Percentiles rank a stretch among this genome's conserved stretches.
These are phyloP conservation scores for Tenualosa ilisha DNA, from an alignment of 2,797 vertebrate species.

Conservation along the genomic window DNA sequence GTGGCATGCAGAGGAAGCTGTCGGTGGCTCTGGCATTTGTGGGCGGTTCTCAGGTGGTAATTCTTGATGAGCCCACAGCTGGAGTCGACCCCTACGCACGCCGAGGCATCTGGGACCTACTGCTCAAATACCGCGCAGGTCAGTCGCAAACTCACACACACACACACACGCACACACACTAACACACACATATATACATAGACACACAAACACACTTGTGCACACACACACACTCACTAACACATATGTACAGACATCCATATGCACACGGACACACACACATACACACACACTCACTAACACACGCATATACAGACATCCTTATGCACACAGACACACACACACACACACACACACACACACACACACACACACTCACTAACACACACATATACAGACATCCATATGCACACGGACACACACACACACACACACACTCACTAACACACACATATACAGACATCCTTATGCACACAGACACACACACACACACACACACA, in stretches of 20 bases:
- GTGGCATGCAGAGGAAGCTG: constrained; percentile 97
- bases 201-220: constrained; percentile 46
- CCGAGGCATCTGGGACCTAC: constrained; percentile 96
- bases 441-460: too few relatives aligned
- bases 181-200: too few relatives aligned
- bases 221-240: not conserved
- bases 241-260: not conserved
- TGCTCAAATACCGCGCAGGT: constrained; percentile 89
- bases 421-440: too few relatives aligned
- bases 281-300: too few relatives aligned
- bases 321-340: not conserved
- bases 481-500: too few relatives aligned
- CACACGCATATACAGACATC: not conserved
- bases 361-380: not conserved
- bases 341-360: not conserved
- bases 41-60: constrained; percentile 96
- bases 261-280: too few relatives aligned
- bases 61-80: constrained; percentile 96
- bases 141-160: not conserved
- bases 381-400: not conserved
- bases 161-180: not conserved
- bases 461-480: too few relatives aligned
- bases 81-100: constrained; percentile 97
- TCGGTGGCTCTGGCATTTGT: constrained; percentile 97
- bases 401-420: too few relatives aligned